phyloP scores from a whole-genome alignment of 2,888 invertebrate species.

The Diogma glabrata region DNA sequence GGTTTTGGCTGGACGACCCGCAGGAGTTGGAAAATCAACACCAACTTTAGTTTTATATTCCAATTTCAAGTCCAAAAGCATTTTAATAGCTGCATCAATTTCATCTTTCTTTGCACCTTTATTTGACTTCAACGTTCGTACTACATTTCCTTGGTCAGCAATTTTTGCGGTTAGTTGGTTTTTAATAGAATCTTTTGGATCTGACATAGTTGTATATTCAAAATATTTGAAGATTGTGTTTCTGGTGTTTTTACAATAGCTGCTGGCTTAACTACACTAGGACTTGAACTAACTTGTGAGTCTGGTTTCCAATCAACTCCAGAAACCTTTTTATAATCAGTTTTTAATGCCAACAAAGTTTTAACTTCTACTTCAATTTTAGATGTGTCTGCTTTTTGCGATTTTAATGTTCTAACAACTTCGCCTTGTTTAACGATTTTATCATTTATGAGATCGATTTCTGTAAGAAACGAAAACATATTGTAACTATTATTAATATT shows the following conservation, averaged over 20 bases:
- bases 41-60: constrained; percentile 46
- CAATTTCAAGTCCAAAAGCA: constrained; percentile 45
- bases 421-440: constrained; percentile 52
- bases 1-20: constrained; percentile 30
- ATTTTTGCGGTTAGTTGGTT: constrained; percentile 38
- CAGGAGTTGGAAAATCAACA: constrained; percentile 38
- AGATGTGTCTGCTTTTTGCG: constrained; percentile 52
- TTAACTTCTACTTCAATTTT: constrained; percentile 46
- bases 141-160: constrained; percentile 46
- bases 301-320: constrained; percentile 45
- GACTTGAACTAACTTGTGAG: too few species aligned
- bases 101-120: constrained; percentile 38
- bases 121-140: constrained; percentile 42
- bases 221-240: too few species aligned
- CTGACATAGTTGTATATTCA: background rate
- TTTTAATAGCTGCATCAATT: constrained; percentile 38
- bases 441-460: constrained; percentile 29
- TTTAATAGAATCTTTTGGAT: constrained; percentile 14
- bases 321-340: constrained; percentile 58
- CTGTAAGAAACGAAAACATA: too few species aligned
- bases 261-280: constrained; percentile 7
- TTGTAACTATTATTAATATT: too few species aligned
- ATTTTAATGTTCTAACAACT: constrained; percentile 58
- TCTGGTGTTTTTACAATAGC: constrained; percentile 7
- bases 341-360: constrained; percentile 55